Evolutionary conservation across 2,113 vertebrate genomes (phyloP), one percentile per base, ranked within the genome.

Genomic region (Cranoglanis bouderius): DNA sequence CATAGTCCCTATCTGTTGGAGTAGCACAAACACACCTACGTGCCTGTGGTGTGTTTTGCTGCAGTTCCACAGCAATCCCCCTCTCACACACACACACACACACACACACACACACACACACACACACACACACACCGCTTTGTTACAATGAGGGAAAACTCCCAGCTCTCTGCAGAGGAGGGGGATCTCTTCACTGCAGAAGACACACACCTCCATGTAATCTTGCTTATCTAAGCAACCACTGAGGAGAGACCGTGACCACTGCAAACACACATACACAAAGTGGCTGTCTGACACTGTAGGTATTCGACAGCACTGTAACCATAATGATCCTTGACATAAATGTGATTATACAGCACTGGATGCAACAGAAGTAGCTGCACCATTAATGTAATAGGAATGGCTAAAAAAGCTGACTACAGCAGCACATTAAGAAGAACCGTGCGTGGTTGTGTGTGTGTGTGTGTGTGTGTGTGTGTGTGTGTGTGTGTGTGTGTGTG

Each of bases 141-240:
- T 38, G 55, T 87, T 38, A 67, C 9, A 38, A 85, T 65, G 55
- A 89, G 75, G 78, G 63, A 75, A 89, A 87, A 51, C 88, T 72
- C 87, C 86, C 82, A 59, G 24, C 61, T 80, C 90, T 84, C 85
- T 84, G 78, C 85, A 90, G 87, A 55, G 84, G 43, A 90, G 67
- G 51, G 77, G 59, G 63, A 82, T 90, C 84, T 85, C 87, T n/a
- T 88, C 87, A 84, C 88, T 89, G 88, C 88, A 89, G 85, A 82
- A 72, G 19, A 72, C 38, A 80, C 55, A 21, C 38, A 9, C 63
- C 88, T 61, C 18, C 59, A 57, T 85, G 51, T 63, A 87, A 85
- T 91, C 82, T 78, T 83, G 87, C 84, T 82, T 86, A 82, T 77
- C 82, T 65, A 84, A 83, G 85, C 74, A 85, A 88, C 78, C 59